Evolutionary conservation across 2,888 invertebrate species (phyloP), one percentile per base, ranked within the genome.

Genomic region (Andrena camellia): DNA sequence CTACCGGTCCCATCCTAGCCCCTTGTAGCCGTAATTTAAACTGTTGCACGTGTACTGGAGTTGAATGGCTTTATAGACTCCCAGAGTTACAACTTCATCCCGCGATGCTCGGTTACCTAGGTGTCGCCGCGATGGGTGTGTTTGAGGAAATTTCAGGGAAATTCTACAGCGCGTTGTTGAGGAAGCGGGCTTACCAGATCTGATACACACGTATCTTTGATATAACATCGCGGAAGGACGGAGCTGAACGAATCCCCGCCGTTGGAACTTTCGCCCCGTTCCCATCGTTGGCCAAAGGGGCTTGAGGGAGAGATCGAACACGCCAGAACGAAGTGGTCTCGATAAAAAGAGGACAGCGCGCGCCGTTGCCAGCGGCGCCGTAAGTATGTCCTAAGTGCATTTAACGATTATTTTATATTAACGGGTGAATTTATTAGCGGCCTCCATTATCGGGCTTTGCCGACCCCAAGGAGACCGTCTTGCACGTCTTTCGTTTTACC

Each of bases 371-470:
- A 90, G 88, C 90, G 88, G 81, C 86, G 83, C 87, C 88, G 90
- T 91, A 91, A 92, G 91, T 91, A 91, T 88, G 89, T 89, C 90
- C 90, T 92, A 92, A 93, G 92, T 93, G 92, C 92, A 92, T 92
- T 92, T 91, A 92, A 92, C 92, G 92, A 93, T 93, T 91, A 92
- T 93, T 93, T 91, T 91, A 92, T 93, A 92, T 93, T 93, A 92
- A 92, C 90, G 90, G 90, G 85, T 88, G 86, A 92, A 93, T 93
- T 92, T 92, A 93, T 92, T 92, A 93, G 91, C 84, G 89, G 89
- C 90, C 90, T 92, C 91, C 91, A 93, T 93, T 92, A 93, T 92
- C 91, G 91, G 88, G 89, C 88, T 91, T 90, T 85, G 90, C 86
- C 70, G 86, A 86, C 83, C 87, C 83, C 85, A 83, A 90, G 86